phyloP scores from a whole-genome alignment of 1,140 invertebrate genomes.

The Drosophila punjabiensis region DNA sequence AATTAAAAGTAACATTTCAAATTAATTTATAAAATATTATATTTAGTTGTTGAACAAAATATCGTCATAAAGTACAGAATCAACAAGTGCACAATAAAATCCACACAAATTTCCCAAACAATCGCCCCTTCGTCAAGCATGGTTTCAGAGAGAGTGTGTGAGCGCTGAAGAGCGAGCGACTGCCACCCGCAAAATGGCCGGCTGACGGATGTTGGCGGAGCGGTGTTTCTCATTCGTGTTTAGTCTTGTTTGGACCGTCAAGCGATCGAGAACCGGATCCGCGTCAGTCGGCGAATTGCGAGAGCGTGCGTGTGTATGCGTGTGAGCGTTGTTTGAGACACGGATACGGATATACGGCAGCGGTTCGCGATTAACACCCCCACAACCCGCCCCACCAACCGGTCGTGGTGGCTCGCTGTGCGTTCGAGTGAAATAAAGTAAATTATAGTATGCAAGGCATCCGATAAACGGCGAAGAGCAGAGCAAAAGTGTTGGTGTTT shows the following conservation, averaged over 20 bases:
- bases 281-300: slow-evolving; percentile 49
- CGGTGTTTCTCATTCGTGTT: slow-evolving; percentile 22
- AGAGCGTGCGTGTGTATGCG: slow-evolving; percentile 54
- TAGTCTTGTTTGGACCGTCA: slow-evolving; percentile 74
- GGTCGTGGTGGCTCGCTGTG: slow-evolving; percentile 66
- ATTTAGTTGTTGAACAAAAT: neutral
- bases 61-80: neutral
- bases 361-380: slow-evolving; percentile 66
- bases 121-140: slow-evolving; percentile 45
- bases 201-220: slow-evolving; percentile 24
- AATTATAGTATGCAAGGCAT: slow-evolving; percentile 66
- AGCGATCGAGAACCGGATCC: slow-evolving; percentile 45
- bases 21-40: neutral
- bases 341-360: slow-evolving; percentile 50
- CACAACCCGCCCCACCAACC: slow-evolving; percentile 51
- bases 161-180: slow-evolving; percentile 1
- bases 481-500: slow-evolving; percentile 60
- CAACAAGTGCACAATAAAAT: slow-evolving; percentile 60
- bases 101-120: slow-evolving; percentile 72
- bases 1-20: neutral
- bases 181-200: slow-evolving; percentile 49
- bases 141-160: neutral
- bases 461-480: slow-evolving; percentile 58
- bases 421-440: slow-evolving; percentile 38
- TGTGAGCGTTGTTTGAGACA: slow-evolving; percentile 59